Base-by-base conservation (phyloP, 2,888 invertebrate species). In the Parasteatoda lunata region DNA sequence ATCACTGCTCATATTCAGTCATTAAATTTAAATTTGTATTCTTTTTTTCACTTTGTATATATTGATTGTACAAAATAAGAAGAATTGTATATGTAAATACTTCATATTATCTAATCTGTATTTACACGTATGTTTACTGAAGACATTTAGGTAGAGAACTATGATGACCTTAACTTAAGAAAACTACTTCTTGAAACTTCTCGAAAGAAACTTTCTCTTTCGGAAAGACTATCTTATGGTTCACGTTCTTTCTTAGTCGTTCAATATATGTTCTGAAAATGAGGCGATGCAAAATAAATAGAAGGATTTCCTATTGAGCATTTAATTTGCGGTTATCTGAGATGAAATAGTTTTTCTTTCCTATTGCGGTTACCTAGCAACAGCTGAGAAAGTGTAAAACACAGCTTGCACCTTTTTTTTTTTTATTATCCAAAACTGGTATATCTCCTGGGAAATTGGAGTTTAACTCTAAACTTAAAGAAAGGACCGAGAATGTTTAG, bases 391-490 rank as follows among this genome's bases (percentile, higher is more conserved):
- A 81, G 75, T 52, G 59, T 69, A 75, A 81, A 81, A 81, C 75
- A 75, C 81, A 81, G 75, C 75, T 81, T 81, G 81, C 75, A 69
- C 73, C 75, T 81, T 75, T 81, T 81, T 75, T 75, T 69, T 68
- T 73, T 81, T 81, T 75, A 75, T 75, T 81, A 75, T 81, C 73
- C 59, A 59, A 52, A 30, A 75, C 69, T 49, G 51, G 30, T 15
- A 48, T 47, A 52, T 51, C 47, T 75, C 81, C 64, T 69, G 11
- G 48, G 75, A 65, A 68, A 66, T 59, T 73, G 73, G 15, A 68
- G 30, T 2, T 30, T 30, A 30, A 68, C 15, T 15, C 30, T 69
- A 69, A 69, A 68, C 30, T 68, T 81, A 69, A 69, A 80, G 75
- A 66, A n/a, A 11, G 66, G 45, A 73, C 64, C 15, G 6, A 71